Conservation (phyloP, 2,888 invertebrate genomes). For the Apodemia mormo region DNA sequence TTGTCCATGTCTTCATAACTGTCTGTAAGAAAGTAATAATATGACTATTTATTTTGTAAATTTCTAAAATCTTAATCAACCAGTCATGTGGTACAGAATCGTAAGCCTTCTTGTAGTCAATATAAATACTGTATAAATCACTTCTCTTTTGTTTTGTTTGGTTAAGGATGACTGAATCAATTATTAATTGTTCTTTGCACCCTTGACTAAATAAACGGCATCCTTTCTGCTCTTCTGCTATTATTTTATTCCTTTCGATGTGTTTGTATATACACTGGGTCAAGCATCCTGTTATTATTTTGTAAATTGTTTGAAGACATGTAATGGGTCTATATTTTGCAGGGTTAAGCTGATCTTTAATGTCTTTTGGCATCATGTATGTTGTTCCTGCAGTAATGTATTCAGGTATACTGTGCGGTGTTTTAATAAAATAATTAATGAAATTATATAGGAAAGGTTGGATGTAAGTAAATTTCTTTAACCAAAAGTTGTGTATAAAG, state of each 20-base stretch:
- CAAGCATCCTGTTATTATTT: not conserved
- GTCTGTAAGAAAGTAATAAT: not conserved
- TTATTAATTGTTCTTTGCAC: too few relatives aligned
- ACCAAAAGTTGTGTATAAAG: not conserved
- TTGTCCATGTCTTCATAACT: not conserved
- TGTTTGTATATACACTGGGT: not conserved
- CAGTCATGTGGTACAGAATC: too few relatives aligned
- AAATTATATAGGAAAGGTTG: not conserved
- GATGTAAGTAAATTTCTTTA: not conserved
- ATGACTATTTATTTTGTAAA: too few relatives aligned
- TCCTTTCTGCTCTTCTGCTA: not conserved
- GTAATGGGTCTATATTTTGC: slow-evolving; percentile 12
- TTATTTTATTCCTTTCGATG: not conserved
- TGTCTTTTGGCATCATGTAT: slow-evolving; percentile 6
- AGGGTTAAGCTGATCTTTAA: not conserved
- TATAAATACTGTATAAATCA: not conserved
- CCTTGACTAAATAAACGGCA: not conserved
- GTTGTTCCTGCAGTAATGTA: slow-evolving; percentile 3
- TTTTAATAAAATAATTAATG: not conserved
- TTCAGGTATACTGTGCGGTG: not conserved
- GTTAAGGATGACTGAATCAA: too few relatives aligned
- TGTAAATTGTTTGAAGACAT: too few relatives aligned
- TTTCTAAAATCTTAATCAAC: too few relatives aligned
- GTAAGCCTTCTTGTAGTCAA: slow-evolving; percentile 12
- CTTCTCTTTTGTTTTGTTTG: too few relatives aligned